Conservation (phyloP, 2,888 invertebrate species). For the Drosophila austrosaltans region DNA sequence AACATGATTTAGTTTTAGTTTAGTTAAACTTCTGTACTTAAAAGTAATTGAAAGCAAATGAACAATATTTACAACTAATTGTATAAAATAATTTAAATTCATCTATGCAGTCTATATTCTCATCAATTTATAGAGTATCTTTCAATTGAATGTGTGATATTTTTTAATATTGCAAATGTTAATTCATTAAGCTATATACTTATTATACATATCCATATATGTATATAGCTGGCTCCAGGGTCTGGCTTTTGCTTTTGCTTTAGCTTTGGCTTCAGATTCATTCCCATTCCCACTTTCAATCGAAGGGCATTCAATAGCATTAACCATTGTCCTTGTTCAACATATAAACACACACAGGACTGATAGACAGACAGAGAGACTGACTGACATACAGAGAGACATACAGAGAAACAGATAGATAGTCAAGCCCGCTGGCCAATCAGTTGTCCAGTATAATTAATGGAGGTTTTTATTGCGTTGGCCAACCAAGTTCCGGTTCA, state of each 20-base stretch:
- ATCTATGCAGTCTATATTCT: too few relatives aligned
- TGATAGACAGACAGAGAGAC: not conserved
- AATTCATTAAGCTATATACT: slow-evolving; percentile 16
- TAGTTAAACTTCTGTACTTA: too few relatives aligned
- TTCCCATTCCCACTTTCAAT: not conserved
- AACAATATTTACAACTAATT: too few relatives aligned
- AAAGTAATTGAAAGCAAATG: too few relatives aligned
- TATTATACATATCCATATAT: not conserved
- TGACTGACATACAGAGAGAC: not conserved
- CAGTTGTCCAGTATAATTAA: slow-evolving; percentile 23
- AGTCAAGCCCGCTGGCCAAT: slow-evolving; percentile 14
- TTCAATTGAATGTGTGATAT: slow-evolving; percentile 5
- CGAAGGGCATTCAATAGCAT: slow-evolving; percentile 12
- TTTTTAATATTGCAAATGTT: slow-evolving; percentile 16
- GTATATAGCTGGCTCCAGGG: not conserved
- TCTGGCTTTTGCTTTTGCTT: not conserved
- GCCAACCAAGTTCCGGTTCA: slow-evolving; percentile 24
- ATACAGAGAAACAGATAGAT: slow-evolving; percentile 5
- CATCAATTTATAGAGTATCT: not conserved
- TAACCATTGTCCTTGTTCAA: slow-evolving; percentile 8
- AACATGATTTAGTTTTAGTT: too few relatives aligned
- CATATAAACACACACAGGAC: not conserved
- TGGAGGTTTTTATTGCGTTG: slow-evolving; percentile 29
- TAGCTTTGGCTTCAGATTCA: not conserved
- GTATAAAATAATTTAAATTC: too few relatives aligned